Evolutionary conservation across 2,113 vertebrate genomes (phyloP).

Genomic region (Periophthalmus modestus): DNA sequence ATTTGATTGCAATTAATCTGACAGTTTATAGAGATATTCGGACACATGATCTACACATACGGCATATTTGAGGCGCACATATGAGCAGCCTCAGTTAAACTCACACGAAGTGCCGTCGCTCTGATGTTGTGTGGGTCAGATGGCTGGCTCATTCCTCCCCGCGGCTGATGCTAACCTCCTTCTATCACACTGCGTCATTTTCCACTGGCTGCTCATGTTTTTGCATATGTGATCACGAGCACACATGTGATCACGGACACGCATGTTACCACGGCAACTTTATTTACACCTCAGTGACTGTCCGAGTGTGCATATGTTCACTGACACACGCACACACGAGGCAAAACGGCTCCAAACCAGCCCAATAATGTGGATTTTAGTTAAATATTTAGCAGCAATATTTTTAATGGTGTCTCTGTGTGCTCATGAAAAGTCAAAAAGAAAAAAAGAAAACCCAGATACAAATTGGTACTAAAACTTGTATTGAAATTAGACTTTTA

Average conservation of each 20-base stretch:
- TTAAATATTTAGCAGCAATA: too few species aligned
- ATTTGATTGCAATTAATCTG: too few species aligned
- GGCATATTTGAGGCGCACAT: neutral
- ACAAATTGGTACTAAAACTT: too few species aligned
- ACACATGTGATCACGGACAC: conserved; percentile 14
- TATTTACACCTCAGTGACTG: conserved; percentile 42
- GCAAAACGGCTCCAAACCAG: too few species aligned
- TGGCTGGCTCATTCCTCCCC: conserved; percentile 26
- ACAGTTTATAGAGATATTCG: neutral
- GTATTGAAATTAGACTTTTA: too few species aligned
- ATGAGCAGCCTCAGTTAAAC: neutral
- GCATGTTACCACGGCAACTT: conserved; percentile 19
- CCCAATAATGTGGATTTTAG: too few species aligned
- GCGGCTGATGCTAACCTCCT: conserved; percentile 51
- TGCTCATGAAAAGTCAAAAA: too few species aligned
- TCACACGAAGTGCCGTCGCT: neutral
- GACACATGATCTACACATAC: neutral
- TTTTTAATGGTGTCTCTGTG: too few species aligned
- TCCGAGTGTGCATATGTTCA: conserved; percentile 16
- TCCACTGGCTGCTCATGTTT: conserved; percentile 28
- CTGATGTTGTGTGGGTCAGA: neutral
- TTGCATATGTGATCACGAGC: neutral
- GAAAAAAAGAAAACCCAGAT: too few species aligned
- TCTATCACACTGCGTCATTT: conserved; percentile 53
- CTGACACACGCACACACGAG: too few species aligned